Evolutionary conservation across 2,113 vertebrate genomes (phyloP), one percentile per base, ranked within the genome.

Genomic region (Poecile atricapillus): DNA sequence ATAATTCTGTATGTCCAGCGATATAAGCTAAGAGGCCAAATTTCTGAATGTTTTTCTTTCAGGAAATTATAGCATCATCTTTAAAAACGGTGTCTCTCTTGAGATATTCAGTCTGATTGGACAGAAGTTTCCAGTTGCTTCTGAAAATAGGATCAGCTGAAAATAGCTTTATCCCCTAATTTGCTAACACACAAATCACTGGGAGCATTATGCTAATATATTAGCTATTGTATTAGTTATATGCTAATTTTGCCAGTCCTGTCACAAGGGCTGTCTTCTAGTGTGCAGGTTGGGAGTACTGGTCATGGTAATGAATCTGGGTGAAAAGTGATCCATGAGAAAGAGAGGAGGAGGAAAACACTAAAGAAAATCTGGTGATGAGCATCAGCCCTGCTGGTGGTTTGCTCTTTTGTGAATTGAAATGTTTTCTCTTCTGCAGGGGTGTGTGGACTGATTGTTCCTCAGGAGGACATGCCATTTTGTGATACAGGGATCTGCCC

Each of bases 391-490:
- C 84, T 87, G 89, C 85, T 97, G 89, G 90, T 85, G 21, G 28
- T 82, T 81, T 69, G 83, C 94, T 88, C 53, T 79, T 70, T 78
- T 35, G 14, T 78, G 73, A 83, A 83, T 56, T 90, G 67, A 82
- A 93, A 92, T 92, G 83, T 95, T 89, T 94, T 97, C 90, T 95
- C 22, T 97, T 52, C 93, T 44, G 70, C 97, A 99, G 99, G 99
- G 97, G 99, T 99, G 67, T 99, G 99, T 85, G 99, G 99, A 58
- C 97, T 99, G 97, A 99, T 99, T 27, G 99, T 99, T 93, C 99
- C 99, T 58, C 99, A 99, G 95, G 99, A 99, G 95, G 99, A 99
- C 98, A 99, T 99, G 99, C 99, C 99, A 0, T 99, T 99, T 92
- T 99, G 99, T 83, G 99, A 99, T 93, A 98, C 99, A 4, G 99